These are phyloP conservation scores for Axis porcinus DNA, from an alignment of 2,113 vertebrate genomes.

Conservation along the genomic window DNA sequence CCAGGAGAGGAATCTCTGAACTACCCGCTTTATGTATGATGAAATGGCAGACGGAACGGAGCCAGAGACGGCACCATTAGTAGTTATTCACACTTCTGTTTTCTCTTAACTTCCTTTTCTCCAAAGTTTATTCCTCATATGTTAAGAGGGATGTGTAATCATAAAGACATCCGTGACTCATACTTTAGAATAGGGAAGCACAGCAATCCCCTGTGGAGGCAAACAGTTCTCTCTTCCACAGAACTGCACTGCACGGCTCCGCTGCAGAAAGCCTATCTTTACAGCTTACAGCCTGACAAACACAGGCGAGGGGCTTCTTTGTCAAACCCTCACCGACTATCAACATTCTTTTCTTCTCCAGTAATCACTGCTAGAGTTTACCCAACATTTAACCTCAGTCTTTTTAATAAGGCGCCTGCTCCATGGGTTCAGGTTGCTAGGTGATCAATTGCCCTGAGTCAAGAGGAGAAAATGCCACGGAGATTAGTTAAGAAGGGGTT, in stretches of 20 bases:
- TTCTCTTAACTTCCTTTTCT: conserved; percentile 85
- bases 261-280: conserved; percentile 57
- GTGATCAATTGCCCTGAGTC: neutral
- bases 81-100: conserved; percentile 88
- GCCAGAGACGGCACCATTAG: conserved; percentile 82
- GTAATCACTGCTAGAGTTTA: conserved; percentile 63
- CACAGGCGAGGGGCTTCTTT: conserved; percentile 67
- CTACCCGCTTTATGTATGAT: conserved; percentile 80
- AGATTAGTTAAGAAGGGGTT: conserved; percentile 25
- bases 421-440: conserved; percentile 37
- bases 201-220: conserved; percentile 56
- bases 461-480: neutral
- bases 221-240: conserved; percentile 30
- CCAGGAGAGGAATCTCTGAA: conserved; percentile 85
- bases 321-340: conserved; percentile 61
- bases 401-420: conserved; percentile 57
- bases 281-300: conserved; percentile 44
- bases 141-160: conserved; percentile 75
- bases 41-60: conserved; percentile 84
- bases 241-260: neutral
- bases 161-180: conserved; percentile 83
- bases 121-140: conserved; percentile 78
- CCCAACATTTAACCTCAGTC: conserved; percentile 53
- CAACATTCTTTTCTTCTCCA: conserved; percentile 68
- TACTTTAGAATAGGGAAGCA: conserved; percentile 76